Evolutionary conservation across 1,140 invertebrate genomes (phyloP).

Genomic region (Magallana gigas): DNA sequence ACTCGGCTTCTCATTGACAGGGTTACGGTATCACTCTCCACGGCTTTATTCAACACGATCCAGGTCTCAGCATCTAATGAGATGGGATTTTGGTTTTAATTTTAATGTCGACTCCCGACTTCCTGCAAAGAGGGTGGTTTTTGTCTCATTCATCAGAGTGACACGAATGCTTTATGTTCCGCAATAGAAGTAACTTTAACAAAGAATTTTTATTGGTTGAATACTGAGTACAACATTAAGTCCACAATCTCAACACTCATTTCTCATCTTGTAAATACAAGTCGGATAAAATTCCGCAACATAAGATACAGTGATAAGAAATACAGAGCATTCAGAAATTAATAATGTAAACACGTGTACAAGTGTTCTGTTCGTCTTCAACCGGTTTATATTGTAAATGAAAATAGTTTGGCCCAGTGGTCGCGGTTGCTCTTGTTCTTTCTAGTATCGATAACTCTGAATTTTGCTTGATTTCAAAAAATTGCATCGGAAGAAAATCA

Average conservation of each 20-base stretch:
- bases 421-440: no score
- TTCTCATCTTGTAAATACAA: not conserved
- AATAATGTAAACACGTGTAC: not conserved
- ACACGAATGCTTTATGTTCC: slow-evolving; percentile 16
- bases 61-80: not conserved
- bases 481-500: no score
- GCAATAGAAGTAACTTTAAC: not conserved
- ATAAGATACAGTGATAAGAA: not conserved
- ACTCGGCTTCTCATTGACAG: no score
- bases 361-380: not conserved
- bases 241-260: not conserved
- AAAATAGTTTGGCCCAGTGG: no score
- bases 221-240: not conserved
- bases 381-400: no score
- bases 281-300: slow-evolving; percentile 8
- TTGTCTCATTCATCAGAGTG: slow-evolving; percentile 27
- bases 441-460: no score
- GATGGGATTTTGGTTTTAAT: not conserved
- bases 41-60: not conserved
- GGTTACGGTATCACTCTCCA: not conserved
- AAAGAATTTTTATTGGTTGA: slow-evolving; percentile 18
- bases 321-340: not conserved
- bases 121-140: not conserved
- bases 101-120: slow-evolving; percentile 14
- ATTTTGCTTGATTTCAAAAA: no score